These are phyloP conservation scores for Madoqua kirkii DNA, from an alignment of 2,113 vertebrate genomes.

Conservation along the genomic window DNA sequence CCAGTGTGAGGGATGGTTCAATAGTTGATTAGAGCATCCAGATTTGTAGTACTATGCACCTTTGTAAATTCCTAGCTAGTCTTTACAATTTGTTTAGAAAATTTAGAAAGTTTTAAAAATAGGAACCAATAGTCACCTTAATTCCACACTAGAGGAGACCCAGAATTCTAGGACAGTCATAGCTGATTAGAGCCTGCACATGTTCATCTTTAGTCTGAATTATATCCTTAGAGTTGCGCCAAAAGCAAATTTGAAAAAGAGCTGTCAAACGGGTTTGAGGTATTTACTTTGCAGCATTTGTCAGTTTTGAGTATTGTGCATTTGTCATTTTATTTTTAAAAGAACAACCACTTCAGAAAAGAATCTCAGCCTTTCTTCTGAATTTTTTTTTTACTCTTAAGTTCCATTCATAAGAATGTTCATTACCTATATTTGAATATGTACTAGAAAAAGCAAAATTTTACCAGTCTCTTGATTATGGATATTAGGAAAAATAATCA, in stretches of 20 bases:
- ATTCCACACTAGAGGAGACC: neutral
- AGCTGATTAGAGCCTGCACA: neutral
- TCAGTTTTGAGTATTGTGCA: neutral
- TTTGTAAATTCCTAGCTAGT: neutral
- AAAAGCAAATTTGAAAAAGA: neutral
- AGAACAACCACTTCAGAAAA: neutral
- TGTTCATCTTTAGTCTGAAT: neutral
- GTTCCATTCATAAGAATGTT: slow-evolving; percentile 49
- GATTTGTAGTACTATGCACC: neutral
- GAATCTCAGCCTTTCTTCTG: slow-evolving; percentile 72
- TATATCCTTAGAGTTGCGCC: neutral
- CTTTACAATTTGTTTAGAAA: slow-evolving; percentile 12
- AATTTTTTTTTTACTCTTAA: slow-evolving; percentile 62
- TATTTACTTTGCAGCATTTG: neutral
- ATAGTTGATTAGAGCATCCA: neutral
- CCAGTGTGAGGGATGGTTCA: neutral
- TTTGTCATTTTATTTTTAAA: slow-evolving; percentile 7
- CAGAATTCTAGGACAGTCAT: neutral
- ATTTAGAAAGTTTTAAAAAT: neutral
- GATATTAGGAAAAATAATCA: slow-evolving; percentile 9
- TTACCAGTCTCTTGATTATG: slow-evolving; percentile 12
- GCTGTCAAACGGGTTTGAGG: neutral
- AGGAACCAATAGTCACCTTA: neutral
- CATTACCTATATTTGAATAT: slow-evolving; percentile 26
- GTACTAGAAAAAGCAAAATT: slow-evolving; percentile 35